Evolutionary conservation across 2,888 invertebrate genomes (phyloP).

Genomic region (Monoplex corrugatus): DNA sequence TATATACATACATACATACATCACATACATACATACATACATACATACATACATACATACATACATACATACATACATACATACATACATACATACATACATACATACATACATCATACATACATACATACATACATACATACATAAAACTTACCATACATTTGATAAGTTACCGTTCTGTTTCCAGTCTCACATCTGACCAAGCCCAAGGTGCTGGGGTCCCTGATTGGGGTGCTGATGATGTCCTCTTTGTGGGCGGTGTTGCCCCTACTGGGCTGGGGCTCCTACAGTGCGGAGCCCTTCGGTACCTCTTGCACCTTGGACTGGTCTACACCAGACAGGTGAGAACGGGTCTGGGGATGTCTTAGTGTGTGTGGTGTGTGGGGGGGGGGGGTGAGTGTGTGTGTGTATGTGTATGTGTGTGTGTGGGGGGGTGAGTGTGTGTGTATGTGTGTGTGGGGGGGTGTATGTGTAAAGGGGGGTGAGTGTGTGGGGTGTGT

Average conservation of each 20-base stretch:
- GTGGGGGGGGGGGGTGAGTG: too few relatives aligned
- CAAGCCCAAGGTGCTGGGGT: constrained; percentile 35
- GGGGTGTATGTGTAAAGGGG: not conserved
- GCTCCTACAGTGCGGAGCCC: constrained; percentile 64
- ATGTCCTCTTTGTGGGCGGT: constrained; percentile 62
- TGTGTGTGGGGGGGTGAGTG: too few relatives aligned
- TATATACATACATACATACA: not conserved
- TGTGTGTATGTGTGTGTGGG: not conserved
- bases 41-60: not conserved
- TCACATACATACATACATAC: not conserved
- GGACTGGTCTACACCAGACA: constrained; percentile 60
- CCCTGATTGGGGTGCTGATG: constrained; percentile 22
- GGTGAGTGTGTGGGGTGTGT: too few relatives aligned
- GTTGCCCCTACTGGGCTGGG: constrained; percentile 64
- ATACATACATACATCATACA: too few relatives aligned
- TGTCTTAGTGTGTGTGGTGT: too few relatives aligned
- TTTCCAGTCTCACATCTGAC: constrained; percentile 46
- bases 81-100: not conserved
- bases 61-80: not conserved
- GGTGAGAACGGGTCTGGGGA: too few relatives aligned
- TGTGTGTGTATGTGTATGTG: too few relatives aligned
- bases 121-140: too few relatives aligned
- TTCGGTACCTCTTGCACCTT: constrained; percentile 70
- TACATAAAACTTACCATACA: too few relatives aligned
- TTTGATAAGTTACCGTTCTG: too few relatives aligned